Evolutionary conservation across 2,797 vertebrate genomes (phyloP).

Genomic region (Siniperca scherzeri): DNA sequence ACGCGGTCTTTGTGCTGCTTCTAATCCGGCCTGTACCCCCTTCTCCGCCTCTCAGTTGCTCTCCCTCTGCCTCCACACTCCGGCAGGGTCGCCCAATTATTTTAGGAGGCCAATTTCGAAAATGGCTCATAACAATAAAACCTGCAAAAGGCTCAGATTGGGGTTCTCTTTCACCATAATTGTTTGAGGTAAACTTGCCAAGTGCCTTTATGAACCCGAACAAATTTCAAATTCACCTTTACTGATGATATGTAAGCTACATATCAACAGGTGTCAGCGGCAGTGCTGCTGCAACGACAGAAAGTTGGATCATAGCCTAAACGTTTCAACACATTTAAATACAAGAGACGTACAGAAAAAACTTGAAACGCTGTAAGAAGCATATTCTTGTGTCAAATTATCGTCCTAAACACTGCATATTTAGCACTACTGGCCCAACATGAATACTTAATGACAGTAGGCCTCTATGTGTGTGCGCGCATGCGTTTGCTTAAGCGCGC

Average conservation of each 20-base stretch:
- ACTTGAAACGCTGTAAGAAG: too few species aligned
- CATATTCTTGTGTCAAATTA: not conserved
- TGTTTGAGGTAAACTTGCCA: not conserved
- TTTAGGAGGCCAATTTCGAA: constrained; percentile 67
- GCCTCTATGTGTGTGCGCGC: not conserved
- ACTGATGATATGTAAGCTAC: not conserved
- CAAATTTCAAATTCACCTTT: not conserved
- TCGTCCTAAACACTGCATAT: not conserved
- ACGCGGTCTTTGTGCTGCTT: constrained; percentile 81
- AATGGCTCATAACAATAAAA: constrained; percentile 42
- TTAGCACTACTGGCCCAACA: not conserved
- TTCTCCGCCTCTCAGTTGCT: constrained; percentile 37
- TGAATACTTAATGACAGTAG: not conserved
- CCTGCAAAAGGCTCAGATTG: not conserved
- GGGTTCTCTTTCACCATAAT: not conserved
- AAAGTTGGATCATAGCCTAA: not conserved
- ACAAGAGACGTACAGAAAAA: not conserved
- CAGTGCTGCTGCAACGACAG: not conserved
- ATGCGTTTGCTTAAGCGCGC: not conserved
- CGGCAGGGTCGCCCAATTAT: constrained; percentile 65
- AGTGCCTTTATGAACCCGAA: not conserved
- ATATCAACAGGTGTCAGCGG: constrained; percentile 22
- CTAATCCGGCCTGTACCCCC: constrained; percentile 81
- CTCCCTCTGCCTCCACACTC: constrained; percentile 53
- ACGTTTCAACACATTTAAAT: not conserved